Conservation (phyloP, 2,113 vertebrate genomes). For the Crotophaga sulcirostris region DNA sequence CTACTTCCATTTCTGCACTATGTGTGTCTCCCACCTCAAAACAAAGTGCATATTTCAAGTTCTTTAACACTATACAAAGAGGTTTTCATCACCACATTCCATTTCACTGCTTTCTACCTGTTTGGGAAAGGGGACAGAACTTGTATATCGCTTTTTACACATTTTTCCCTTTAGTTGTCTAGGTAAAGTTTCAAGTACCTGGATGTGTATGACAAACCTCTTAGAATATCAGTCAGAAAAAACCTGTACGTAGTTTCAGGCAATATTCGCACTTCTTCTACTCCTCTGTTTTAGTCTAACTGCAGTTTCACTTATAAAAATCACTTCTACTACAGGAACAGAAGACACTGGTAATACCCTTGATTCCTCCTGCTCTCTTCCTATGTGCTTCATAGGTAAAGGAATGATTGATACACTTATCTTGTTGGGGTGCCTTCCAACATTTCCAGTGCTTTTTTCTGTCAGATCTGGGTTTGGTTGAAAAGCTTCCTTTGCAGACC, state of each 20-base stretch:
- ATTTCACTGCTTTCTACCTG: not conserved
- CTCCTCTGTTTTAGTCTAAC: not conserved
- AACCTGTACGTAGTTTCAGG: not conserved
- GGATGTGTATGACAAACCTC: not conserved
- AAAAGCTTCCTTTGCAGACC: not conserved
- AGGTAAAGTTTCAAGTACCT: not conserved
- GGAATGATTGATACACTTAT: not conserved
- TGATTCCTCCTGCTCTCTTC: not conserved
- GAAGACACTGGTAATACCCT: not conserved
- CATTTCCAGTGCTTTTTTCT: not conserved
- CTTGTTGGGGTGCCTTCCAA: not conserved
- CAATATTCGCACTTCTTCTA: not conserved
- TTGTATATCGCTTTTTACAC: not conserved
- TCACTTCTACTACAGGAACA: not conserved
- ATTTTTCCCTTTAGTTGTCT: not conserved
- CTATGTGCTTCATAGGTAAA: not conserved
- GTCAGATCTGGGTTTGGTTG: not conserved
- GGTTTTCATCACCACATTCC: not conserved
- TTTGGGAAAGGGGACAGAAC: not conserved
- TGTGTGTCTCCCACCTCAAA: not conserved
- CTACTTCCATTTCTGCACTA: not conserved
- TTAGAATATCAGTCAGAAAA: not conserved
- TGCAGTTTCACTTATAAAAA: not conserved
- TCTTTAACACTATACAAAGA: not conserved
- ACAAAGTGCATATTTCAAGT: not conserved